phyloP scores from a whole-genome alignment of 2,113 vertebrate species.

The Callipepla squamata region DNA sequence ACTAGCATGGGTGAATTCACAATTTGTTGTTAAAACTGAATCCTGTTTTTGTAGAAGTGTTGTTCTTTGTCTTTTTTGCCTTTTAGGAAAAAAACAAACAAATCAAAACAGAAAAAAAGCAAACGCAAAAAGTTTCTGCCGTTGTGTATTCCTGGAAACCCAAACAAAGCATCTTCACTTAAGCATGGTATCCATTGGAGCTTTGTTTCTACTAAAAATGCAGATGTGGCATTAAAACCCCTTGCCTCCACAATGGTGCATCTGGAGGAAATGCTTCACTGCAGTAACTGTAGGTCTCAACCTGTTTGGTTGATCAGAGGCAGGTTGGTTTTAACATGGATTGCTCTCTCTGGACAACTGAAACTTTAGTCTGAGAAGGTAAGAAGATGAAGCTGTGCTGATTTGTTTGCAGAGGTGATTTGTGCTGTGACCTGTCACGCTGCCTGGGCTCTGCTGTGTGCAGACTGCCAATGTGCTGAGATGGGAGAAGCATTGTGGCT shows the following conservation, averaged over 20 bases:
- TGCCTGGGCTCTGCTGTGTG: not conserved
- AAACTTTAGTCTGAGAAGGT: not conserved
- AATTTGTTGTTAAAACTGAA: not conserved
- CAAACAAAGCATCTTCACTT: not conserved
- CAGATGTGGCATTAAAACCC: not conserved
- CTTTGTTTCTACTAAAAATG: conserved; percentile 8
- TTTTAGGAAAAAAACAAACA: not conserved
- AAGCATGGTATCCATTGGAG: not conserved
- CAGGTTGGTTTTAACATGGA: not conserved
- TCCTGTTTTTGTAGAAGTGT: not conserved
- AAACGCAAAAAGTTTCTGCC: not conserved
- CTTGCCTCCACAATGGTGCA: not conserved
- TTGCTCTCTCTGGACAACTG: not conserved
- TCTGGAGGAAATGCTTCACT: not conserved
- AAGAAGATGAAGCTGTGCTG: not conserved
- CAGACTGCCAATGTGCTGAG: not conserved
- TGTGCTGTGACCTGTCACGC: rapidly evolving
- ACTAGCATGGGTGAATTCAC: not conserved
- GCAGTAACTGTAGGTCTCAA: not conserved
- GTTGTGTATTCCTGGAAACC: not conserved
- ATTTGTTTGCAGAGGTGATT: not conserved
- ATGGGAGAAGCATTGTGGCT: not conserved
- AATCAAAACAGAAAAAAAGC: too few relatives aligned
- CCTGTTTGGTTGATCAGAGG: not conserved
- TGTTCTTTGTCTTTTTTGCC: not conserved